Evolutionary conservation across 1,140 invertebrate species (phyloP), one percentile per base, ranked within the genome.

Genomic region (Dufourea novaeangliae): DNA sequence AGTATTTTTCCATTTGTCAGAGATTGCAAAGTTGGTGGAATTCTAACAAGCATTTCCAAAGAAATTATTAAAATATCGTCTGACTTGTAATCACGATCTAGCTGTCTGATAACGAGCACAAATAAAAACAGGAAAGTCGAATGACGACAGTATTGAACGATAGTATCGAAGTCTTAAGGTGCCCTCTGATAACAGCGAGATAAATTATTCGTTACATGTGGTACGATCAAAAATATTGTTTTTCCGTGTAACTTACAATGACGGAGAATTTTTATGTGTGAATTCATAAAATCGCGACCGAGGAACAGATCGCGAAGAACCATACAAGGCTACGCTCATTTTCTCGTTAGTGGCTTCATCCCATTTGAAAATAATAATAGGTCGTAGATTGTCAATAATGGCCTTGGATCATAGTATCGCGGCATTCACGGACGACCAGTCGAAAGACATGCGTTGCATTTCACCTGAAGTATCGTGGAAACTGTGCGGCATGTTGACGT

Each of bases 341-440:
- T 46, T 2, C 37, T 7, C 41, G 41, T 46, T 46, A 46, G 25
- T 12, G 25, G 29, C 32, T 64, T n/a, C 25, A 6, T 39, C 6
- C 14, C 27, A 39, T 62, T 62, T 68, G 52, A 62, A 62, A 77
- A 71, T 77, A 77, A 71, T 62, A 77, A 56, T 77, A 77, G 56
- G n/a, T 62, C 25, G 56, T 41, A 34, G 57, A 50, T 70, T 71
- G 74, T 77, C 74, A 54, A 77, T 77, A 77, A 25, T 29, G 57
- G 67, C 74, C 74, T 77, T 77, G 74, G 41, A 77, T 77, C 67
- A 41, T 61, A 62, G 56, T 32, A 71, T 50, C 57, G 27, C 20
- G 32, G 67, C 67, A 62, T 77, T 61, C 56, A 77, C 14, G 74
- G 66, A 77, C 66, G 14, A 70, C 62, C 56, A 52, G 66, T 61